Evolutionary conservation across 1,140 invertebrate species (phyloP).

Genomic region (Mercenaria mercenaria): DNA sequence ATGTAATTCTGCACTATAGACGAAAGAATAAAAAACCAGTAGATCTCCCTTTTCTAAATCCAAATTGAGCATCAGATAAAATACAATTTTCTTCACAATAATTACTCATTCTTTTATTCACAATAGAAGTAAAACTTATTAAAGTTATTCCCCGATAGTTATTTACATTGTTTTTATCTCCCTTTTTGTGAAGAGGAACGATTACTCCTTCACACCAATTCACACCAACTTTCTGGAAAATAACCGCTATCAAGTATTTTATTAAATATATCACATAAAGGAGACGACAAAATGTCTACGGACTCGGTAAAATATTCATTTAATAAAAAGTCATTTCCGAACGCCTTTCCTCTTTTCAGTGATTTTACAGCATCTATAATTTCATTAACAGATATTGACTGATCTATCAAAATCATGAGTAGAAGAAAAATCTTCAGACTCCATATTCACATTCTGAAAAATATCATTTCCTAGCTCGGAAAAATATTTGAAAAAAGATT

Average conservation of each 20-base stretch:
- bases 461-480: conserved; percentile 10
- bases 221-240: background rate
- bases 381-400: background rate
- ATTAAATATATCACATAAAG: conserved; percentile 34
- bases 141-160: conserved; percentile 24
- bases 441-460: background rate
- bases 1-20: background rate
- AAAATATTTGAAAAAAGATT: background rate
- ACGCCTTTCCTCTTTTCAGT: background rate
- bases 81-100: background rate
- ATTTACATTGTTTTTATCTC: background rate
- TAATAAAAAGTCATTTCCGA: conserved; percentile 1
- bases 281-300: background rate
- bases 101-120: conserved; percentile 1
- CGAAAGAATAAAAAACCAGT: background rate
- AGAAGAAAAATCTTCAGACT: background rate
- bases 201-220: background rate
- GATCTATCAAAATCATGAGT: conserved; percentile 13
- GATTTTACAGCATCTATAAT: conserved; percentile 2
- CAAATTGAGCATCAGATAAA: background rate
- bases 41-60: background rate
- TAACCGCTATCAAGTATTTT: background rate
- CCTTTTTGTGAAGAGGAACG: background rate
- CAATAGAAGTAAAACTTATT: background rate
- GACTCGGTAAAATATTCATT: conserved; percentile 43